These are phyloP conservation scores for Cantharis nigra DNA, from an alignment of 2,888 invertebrate species.

Conservation along the genomic window DNA sequence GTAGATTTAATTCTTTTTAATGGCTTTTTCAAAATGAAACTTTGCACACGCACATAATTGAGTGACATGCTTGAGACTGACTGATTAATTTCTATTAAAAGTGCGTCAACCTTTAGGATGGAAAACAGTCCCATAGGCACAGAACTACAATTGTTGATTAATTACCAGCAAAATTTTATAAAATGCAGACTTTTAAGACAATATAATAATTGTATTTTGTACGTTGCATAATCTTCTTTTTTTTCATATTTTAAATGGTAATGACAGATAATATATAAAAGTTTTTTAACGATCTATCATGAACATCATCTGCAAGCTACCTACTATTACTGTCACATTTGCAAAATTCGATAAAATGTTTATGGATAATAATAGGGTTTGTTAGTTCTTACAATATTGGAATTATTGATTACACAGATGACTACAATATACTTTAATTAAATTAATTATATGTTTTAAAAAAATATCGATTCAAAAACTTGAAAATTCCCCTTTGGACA, in stretches of 20 bases:
- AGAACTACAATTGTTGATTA: not conserved
- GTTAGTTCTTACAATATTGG: not conserved
- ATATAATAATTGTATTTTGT: not conserved
- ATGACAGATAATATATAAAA: not conserved
- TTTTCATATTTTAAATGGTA: not conserved
- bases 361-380: not conserved
- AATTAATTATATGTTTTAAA: too few species aligned
- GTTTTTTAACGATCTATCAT: not conserved
- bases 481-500: slow-evolving; percentile 7
- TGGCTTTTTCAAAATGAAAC: not conserved
- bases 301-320: not conserved
- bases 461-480: slow-evolving; percentile 2
- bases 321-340: not conserved
- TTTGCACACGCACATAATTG: not conserved
- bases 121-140: not conserved
- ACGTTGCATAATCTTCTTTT: not conserved
- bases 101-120: not conserved
- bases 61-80: not conserved
- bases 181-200: not conserved
- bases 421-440: not conserved
- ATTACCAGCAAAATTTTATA: not conserved
- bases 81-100: not conserved
- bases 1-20: not conserved
- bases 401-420: not conserved
- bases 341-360: not conserved